Conservation (phyloP, 2,888 invertebrate genomes). For the Sminthurides aquaticus region DNA sequence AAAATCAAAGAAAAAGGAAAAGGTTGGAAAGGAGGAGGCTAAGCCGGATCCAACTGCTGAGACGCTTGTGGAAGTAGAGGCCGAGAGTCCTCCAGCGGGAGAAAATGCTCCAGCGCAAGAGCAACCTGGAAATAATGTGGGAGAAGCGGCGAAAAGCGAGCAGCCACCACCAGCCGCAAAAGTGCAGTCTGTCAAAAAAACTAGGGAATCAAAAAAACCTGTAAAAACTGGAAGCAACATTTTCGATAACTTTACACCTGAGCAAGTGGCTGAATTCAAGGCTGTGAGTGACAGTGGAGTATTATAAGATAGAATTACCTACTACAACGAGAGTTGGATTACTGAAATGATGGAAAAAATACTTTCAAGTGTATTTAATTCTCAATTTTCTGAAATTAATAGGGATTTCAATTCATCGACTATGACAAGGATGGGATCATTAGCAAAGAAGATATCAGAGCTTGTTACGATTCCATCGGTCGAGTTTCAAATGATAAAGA, state of each 20-base stretch:
- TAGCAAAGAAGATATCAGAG: constrained; percentile 43
- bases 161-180: neutral
- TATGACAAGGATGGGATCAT: constrained; percentile 46
- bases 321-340: too few relatives aligned
- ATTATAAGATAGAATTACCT: neutral
- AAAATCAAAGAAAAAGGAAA: constrained; percentile 40
- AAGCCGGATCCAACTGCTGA: constrained; percentile 12
- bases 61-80: neutral
- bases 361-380: neutral
- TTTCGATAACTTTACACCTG: constrained; percentile 47
- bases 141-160: neutral
- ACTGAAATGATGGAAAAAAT: neutral
- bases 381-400: neutral
- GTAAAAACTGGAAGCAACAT: constrained; percentile 46
- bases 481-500: constrained; percentile 45
- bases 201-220: constrained; percentile 27
- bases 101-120: too few relatives aligned
- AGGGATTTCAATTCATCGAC: constrained; percentile 47
- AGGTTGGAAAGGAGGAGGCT: constrained; percentile 31
- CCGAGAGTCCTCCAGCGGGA: neutral
- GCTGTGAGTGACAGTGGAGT: constrained; percentile 38
- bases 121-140: neutral
- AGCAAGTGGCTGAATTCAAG: constrained; percentile 47
- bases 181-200: constrained; percentile 3
- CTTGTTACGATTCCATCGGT: constrained; percentile 46